Conservation (phyloP, 1,140 invertebrate species). For the Penaeus vannamei region DNA sequence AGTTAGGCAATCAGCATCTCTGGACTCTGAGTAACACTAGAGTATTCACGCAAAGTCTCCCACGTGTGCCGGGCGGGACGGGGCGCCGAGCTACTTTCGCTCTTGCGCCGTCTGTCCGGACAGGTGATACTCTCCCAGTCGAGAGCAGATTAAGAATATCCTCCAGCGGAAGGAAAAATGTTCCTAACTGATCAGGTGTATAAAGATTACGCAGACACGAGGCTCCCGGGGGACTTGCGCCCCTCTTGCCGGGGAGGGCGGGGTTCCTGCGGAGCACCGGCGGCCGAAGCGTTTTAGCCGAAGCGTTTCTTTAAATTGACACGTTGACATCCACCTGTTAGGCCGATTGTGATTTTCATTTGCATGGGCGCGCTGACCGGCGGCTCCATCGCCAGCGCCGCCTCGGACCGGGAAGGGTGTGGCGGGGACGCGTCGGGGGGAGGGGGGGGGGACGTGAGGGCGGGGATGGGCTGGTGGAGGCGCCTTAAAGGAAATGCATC, state of each 20-base stretch:
- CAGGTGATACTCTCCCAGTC: not conserved
- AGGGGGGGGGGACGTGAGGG: not conserved
- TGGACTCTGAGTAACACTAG: slow-evolving; percentile 28
- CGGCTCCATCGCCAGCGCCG: not conserved
- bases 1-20: slow-evolving; percentile 37
- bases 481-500: not conserved
- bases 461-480: not conserved
- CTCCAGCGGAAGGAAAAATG: slow-evolving; percentile 2
- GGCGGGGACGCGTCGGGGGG: not conserved
- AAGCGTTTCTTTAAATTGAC: slow-evolving; percentile 56
- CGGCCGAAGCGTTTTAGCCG: slow-evolving; percentile 30
- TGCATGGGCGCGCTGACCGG: slow-evolving; percentile 43
- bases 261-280: not conserved
- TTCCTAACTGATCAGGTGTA: slow-evolving; percentile 8
- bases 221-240: slow-evolving; percentile 1
- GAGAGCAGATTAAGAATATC: not conserved
- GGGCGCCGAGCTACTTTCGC: not conserved
- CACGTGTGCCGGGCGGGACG: not conserved
- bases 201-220: slow-evolving; percentile 8
- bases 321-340: slow-evolving; percentile 44
- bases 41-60: slow-evolving; percentile 13
- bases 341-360: slow-evolving; percentile 52
- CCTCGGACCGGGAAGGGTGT: not conserved
- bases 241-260: not conserved
- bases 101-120: not conserved